These are phyloP conservation scores for Oophaga pumilio DNA, from an alignment of 2,113 vertebrate genomes.

Conservation along the genomic window DNA sequence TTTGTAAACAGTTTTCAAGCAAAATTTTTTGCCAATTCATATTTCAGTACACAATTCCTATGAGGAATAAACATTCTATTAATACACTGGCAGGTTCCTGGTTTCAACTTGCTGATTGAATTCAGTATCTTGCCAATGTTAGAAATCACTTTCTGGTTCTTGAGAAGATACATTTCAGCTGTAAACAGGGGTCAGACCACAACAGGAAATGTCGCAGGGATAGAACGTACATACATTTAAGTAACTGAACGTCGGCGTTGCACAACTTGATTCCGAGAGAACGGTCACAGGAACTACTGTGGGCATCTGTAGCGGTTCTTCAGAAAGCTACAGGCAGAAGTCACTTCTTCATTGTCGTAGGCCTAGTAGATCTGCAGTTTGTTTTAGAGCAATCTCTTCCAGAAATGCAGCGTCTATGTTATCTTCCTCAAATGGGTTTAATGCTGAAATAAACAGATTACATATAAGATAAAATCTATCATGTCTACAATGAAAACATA, in stretches of 20 bases:
- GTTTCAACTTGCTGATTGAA: slow-evolving; percentile 16
- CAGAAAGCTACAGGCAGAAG: background rate
- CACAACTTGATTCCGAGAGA: background rate
- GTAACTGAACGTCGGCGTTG: background rate
- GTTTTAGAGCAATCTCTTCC: slow-evolving; percentile 87
- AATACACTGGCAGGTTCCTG: background rate
- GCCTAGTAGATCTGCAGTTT: slow-evolving; percentile 79
- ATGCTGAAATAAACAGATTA: slow-evolving; percentile 65
- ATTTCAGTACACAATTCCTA: background rate
- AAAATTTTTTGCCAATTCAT: background rate
- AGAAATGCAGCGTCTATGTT: slow-evolving; percentile 86
- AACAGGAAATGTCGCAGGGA: background rate
- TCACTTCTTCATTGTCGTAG: slow-evolving; percentile 59
- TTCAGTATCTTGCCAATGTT: background rate
- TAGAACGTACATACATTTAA: background rate
- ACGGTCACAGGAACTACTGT: background rate
- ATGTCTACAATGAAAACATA: background rate
- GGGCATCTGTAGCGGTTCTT: background rate
- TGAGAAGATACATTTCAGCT: background rate
- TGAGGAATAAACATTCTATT: slow-evolving; percentile 14
- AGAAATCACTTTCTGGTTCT: background rate
- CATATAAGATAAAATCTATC: background rate
- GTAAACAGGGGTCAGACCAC: background rate
- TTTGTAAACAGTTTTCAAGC: background rate
- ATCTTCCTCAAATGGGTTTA: slow-evolving; percentile 76